Percentiles rank a stretch among this genome's conserved stretches.
Conservation (phyloP, 2,797 vertebrate genomes). For the Xyrichtys novacula region DNA sequence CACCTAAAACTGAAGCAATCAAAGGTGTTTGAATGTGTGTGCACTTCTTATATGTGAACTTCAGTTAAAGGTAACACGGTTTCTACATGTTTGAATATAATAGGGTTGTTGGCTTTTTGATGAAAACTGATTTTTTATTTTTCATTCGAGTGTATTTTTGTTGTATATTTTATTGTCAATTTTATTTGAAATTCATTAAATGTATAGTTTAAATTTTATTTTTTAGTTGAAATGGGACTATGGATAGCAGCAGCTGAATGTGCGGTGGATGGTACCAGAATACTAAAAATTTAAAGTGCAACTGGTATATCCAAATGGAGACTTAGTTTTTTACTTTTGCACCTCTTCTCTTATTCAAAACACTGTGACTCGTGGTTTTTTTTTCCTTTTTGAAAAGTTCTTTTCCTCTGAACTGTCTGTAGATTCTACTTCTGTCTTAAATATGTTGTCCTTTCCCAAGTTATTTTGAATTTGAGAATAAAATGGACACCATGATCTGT, state of each 20-base stretch:
- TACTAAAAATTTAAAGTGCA: slow-evolving; percentile 5
- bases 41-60: slow-evolving; percentile 57
- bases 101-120: slow-evolving; percentile 41
- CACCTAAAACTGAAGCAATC: slow-evolving; percentile 32
- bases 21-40: slow-evolving; percentile 54
- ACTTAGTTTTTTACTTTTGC: slow-evolving; percentile 2
- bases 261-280: slow-evolving; percentile 23
- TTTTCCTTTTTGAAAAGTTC: slow-evolving; percentile 38
- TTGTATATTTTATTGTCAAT: slow-evolving; percentile 45
- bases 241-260: slow-evolving; percentile 20
- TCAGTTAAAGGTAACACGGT: neutral
- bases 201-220: slow-evolving; percentile 34
- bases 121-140: slow-evolving; percentile 50
- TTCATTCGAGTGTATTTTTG: slow-evolving; percentile 45
- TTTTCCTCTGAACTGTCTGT: slow-evolving; percentile 18
- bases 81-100: slow-evolving; percentile 12
- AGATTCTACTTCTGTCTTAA: slow-evolving; percentile 9
- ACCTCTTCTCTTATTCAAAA: neutral
- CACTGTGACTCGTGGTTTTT: slow-evolving; percentile 39
- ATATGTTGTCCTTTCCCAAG: slow-evolving; percentile 3
- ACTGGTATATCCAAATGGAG: slow-evolving; percentile 3
- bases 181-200: slow-evolving; percentile 39
- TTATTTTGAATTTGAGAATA: slow-evolving; percentile 7
- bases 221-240: slow-evolving; percentile 17
- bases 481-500: slow-evolving; percentile 16